These are phyloP conservation scores for Syngnathus typhle DNA, from an alignment of 2,113 vertebrate species.

Conservation along the genomic window DNA sequence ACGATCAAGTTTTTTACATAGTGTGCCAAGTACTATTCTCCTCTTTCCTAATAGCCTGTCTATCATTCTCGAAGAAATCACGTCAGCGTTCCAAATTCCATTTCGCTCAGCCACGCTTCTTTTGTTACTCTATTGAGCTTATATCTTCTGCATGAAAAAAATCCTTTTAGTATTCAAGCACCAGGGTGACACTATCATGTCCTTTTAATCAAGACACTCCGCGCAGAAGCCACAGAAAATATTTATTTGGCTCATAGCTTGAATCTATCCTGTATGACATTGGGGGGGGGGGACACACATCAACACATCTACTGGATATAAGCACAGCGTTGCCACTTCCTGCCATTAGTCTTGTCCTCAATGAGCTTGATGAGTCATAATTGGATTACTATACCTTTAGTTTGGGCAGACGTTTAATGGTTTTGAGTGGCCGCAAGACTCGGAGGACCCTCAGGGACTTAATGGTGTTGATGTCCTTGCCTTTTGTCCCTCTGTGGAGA, in stretches of 20 bases:
- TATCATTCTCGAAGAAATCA: slow-evolving; percentile 9
- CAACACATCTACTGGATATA: no score
- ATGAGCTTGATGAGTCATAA: slow-evolving; percentile 5
- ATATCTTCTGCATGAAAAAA: slow-evolving; percentile 34
- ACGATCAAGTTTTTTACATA: slow-evolving; percentile 7
- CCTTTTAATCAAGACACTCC: not conserved
- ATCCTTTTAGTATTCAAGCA: slow-evolving; percentile 21
- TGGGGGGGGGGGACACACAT: not conserved
- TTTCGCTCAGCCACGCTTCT: slow-evolving; percentile 15
- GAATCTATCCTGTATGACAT: not conserved
- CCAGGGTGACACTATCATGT: slow-evolving; percentile 25
- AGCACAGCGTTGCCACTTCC: not conserved
- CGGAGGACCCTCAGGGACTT: slow-evolving; percentile 93
- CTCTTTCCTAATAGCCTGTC: slow-evolving; percentile 15
- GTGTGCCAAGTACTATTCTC: slow-evolving; percentile 10
- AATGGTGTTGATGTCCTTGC: slow-evolving; percentile 98
- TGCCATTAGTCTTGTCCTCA: not conserved
- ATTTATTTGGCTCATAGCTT: not conserved
- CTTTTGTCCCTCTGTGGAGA: slow-evolving; percentile 88
- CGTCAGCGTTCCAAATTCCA: slow-evolving; percentile 36
- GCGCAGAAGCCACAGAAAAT: not conserved
- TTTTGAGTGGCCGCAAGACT: slow-evolving; percentile 91
- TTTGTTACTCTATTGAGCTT: slow-evolving; percentile 28
- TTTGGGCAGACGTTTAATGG: slow-evolving; percentile 94
- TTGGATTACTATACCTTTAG: slow-evolving; percentile 77